Evolutionary conservation across 2,888 invertebrate genomes (phyloP), one percentile per base, ranked within the genome.

Genomic region (Adelphocoris suturalis): DNA sequence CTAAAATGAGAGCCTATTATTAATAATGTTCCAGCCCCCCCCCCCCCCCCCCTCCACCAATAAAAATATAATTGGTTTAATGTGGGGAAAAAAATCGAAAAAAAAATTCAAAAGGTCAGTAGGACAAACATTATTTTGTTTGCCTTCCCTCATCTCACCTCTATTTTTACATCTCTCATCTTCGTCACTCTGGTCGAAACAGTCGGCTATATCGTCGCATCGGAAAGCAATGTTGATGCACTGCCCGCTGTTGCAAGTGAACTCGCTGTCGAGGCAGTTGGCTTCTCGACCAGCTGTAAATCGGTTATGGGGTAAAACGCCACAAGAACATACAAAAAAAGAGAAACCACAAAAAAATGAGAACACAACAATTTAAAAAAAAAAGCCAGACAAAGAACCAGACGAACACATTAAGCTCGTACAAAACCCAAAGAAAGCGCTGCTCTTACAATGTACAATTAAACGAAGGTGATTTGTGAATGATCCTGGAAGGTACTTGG

Each of bases 191-290:
- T 93, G 93, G 92, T 95, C 94, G 91, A 92, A 92, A 93, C 95
- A 94, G 84, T 94, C 92, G 90, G 92, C 92, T 91, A 93, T 92
- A 47, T 93, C 92, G 92, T 95, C 94, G 92, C 95, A 95, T 78
- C 93, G 93, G 76, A 93, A 93, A 48, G 92, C 92, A 37, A 91
- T 92, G 46, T 93, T 92, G 91, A 95, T 94, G 92, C 97, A 97
- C 90, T 95, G 94, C 0, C 96, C 96, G 90, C 95, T 95, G 48
- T 92, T 93, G 93, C 97, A 97, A 91, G 95, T 95, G 94, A 96
- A 97, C 92, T 97, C 94, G 92, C 95, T 90, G 23, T 75, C 48
- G 19, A 89, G 81, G 84, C 89, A 89, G 46, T 27, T 68, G 19
- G 85, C 27, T n/a, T 14, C 47, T 47, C 19, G 13, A 23, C 86